Evolutionary conservation across 2,888 invertebrate genomes (phyloP).

Genomic region (Crocallis elinguaria): DNA sequence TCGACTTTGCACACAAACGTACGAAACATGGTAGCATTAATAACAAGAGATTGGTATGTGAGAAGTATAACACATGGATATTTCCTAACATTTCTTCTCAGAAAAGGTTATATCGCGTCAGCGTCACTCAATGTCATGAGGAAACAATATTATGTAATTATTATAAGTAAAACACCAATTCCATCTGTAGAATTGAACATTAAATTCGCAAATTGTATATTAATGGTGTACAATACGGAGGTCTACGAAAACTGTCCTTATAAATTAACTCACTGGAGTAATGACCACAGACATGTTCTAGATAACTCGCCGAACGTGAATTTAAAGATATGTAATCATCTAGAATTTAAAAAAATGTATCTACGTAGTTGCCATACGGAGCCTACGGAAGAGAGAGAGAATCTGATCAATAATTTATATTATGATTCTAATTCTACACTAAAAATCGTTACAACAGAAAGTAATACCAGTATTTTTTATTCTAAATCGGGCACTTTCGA

Average conservation of each 20-base stretch:
- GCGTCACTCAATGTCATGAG: slow-evolving; percentile 43
- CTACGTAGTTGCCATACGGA: no score
- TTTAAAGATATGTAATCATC: not conserved
- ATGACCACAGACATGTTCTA: slow-evolving; percentile 32
- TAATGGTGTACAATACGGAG: slow-evolving; percentile 20
- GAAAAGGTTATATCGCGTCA: slow-evolving; percentile 37
- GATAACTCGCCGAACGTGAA: slow-evolving; percentile 12
- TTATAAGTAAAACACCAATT: slow-evolving; percentile 37
- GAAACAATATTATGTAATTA: slow-evolving; percentile 49
- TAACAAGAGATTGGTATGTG: slow-evolving; percentile 47
- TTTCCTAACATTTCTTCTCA: slow-evolving; percentile 43
- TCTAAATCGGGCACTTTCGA: slow-evolving; percentile 18
- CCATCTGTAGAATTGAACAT: slow-evolving; percentile 42
- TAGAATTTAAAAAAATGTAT: no score
- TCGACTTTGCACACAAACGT: slow-evolving; percentile 6
- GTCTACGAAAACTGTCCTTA: slow-evolving; percentile 25
- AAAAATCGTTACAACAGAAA: slow-evolving; percentile 12
- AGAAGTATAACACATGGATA: slow-evolving; percentile 46
- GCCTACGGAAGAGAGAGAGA: no score
- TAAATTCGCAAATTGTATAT: slow-evolving; percentile 34
- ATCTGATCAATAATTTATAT: no score
- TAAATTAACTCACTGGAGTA: slow-evolving; percentile 35
- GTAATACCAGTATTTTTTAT: slow-evolving; percentile 7
- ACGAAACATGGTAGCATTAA: slow-evolving; percentile 28
- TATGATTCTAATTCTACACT: slow-evolving; percentile 22